Evolutionary conservation across 2,113 vertebrate genomes (phyloP).

Genomic region (Aptenodytes patagonicus): DNA sequence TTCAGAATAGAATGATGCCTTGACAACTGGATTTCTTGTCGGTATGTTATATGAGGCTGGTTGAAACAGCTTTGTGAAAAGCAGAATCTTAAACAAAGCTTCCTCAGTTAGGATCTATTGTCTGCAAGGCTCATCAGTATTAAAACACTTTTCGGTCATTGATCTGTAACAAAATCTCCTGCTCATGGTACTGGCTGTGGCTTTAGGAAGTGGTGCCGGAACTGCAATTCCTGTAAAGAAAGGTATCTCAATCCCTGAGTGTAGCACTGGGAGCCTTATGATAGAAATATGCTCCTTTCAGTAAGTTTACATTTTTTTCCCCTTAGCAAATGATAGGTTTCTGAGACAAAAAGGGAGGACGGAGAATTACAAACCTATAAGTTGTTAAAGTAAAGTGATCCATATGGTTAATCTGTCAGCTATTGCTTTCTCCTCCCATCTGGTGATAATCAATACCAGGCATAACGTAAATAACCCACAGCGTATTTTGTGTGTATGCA

Average conservation of each 20-base stretch:
- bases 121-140: not conserved
- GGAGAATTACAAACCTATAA: not conserved
- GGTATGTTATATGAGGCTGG: not conserved
- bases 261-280: not conserved
- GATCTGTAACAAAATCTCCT: not conserved
- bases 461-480: not conserved
- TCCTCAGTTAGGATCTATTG: not conserved
- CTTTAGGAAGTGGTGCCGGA: not conserved
- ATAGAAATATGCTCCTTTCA: not conserved
- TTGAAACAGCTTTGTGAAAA: not conserved
- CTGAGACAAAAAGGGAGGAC: conserved; percentile 11
- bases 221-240: not conserved
- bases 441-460: conserved; percentile 41
- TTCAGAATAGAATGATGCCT: not conserved
- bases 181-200: not conserved
- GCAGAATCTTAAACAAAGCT: conserved; percentile 12
- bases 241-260: not conserved
- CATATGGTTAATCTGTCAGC: conserved; percentile 31
- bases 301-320: conserved; percentile 12
- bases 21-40: not conserved
- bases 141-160: not conserved
- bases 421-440: conserved; percentile 41
- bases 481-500: not conserved
- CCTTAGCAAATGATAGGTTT: not conserved
- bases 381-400: conserved; percentile 20